Percentiles rank a stretch among this genome's conserved stretches.
phyloP scores from a whole-genome alignment of 2,888 invertebrate genomes.

The Drosophila pseudotakahashii region DNA sequence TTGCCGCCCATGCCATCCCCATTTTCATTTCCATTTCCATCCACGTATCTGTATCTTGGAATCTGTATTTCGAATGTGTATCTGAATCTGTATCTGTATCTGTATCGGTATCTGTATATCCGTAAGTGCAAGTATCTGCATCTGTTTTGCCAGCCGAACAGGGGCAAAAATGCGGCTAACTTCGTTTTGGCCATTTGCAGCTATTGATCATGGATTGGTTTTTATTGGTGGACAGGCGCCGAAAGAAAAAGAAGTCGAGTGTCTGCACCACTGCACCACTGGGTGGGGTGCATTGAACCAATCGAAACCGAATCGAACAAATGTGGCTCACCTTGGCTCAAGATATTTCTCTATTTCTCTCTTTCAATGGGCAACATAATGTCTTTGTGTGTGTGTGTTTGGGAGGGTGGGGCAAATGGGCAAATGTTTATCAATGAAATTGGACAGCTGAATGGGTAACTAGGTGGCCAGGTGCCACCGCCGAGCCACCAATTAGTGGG shows the following conservation, averaged over 20 bases:
- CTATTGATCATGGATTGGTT: conserved; percentile 31
- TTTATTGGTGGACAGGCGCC: conserved; percentile 39
- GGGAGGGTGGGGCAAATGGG: conserved; percentile 30
- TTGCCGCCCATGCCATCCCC: conserved; percentile 44
- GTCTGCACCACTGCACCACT: conserved; percentile 16
- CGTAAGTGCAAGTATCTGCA: conserved; percentile 41
- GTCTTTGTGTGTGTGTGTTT: conserved; percentile 34
- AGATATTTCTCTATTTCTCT: conserved; percentile 34
- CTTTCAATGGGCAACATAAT: not conserved
- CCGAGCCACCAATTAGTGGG: conserved; percentile 36
- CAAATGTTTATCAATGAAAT: conserved; percentile 68
- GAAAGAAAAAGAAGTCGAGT: conserved; percentile 28
- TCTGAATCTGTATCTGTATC: conserved; percentile 30
- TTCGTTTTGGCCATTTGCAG: conserved; percentile 44
- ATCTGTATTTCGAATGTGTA: conserved; percentile 37
- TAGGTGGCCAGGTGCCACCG: conserved; percentile 50
- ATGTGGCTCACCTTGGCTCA: conserved; percentile 71
- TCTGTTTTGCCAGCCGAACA: conserved; percentile 26
- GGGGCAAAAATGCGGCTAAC: conserved; percentile 46
- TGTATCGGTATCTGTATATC: conserved; percentile 39
- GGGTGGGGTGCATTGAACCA: conserved; percentile 50
- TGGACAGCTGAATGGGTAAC: conserved; percentile 68
- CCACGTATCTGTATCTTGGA: conserved; percentile 29
- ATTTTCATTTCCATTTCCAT: conserved; percentile 5
- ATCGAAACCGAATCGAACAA: conserved; percentile 35